These are phyloP conservation scores for Crotalus horridus DNA, from an alignment of 2,113 vertebrate species.

Conservation along the genomic window DNA sequence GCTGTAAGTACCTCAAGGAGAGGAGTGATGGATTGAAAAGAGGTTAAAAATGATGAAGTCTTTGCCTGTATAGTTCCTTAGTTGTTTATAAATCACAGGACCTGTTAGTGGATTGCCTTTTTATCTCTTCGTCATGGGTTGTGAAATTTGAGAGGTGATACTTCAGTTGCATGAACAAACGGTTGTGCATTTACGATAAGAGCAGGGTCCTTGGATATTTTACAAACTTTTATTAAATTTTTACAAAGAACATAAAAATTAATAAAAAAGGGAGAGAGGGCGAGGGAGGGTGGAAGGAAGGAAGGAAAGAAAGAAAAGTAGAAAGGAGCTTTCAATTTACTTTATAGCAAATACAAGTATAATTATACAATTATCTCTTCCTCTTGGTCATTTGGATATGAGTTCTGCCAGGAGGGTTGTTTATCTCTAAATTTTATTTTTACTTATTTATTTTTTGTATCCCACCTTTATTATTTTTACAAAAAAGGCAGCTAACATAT, in stretches of 20 bases:
- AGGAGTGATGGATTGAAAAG: background rate
- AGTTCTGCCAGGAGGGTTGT: background rate
- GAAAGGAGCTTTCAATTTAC: background rate
- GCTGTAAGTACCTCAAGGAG: background rate
- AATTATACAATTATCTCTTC: background rate
- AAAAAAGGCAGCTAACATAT: too few species aligned
- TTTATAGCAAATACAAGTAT: background rate
- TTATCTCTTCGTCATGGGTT: background rate
- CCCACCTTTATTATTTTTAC: background rate
- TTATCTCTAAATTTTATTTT: background rate
- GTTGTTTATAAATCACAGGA: background rate
- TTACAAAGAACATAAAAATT: background rate
- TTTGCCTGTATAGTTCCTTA: background rate
- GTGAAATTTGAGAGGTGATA: background rate
- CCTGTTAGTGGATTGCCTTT: background rate
- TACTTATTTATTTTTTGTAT: background rate
- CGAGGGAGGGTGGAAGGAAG: too few species aligned
- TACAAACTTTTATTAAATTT: background rate
- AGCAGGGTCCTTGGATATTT: background rate
- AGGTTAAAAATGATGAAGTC: background rate
- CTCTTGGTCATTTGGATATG: background rate
- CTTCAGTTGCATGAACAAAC: too few species aligned
- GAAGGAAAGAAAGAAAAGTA: background rate
- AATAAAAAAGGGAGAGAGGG: background rate
- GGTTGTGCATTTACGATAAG: background rate